Evolutionary conservation across 2,797 vertebrate genomes (phyloP).

Genomic region (Hoplostethus mediterraneus): DNA sequence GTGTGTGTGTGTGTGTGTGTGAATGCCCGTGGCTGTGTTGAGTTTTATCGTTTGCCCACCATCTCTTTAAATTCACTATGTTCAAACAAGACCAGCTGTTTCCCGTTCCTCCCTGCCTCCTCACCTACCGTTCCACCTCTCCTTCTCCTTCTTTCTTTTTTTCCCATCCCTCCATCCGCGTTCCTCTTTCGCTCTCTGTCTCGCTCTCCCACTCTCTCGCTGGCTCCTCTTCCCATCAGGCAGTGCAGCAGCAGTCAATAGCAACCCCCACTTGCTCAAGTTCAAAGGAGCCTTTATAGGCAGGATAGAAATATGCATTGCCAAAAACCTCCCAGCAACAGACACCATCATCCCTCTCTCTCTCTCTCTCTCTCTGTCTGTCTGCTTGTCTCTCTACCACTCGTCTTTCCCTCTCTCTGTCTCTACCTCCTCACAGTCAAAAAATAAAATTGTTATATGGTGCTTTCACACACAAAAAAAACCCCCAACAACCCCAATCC

Average conservation of each 20-base stretch:
- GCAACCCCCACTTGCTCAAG: slow-evolving; percentile 48
- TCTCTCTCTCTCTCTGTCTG: slow-evolving; percentile 37
- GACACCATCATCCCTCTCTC: slow-evolving; percentile 56
- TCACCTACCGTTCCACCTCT: slow-evolving; percentile 57
- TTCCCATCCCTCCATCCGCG: slow-evolving; percentile 53
- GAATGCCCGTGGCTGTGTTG: slow-evolving; percentile 48
- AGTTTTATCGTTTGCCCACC: slow-evolving; percentile 63
- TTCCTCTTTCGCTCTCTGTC: slow-evolving; percentile 7
- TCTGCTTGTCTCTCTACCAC: neutral
- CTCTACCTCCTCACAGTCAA: neutral
- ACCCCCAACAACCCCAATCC: neutral
- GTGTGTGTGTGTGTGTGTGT: slow-evolving; percentile 30
- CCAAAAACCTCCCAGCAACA: slow-evolving; percentile 75
- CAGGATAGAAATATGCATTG: slow-evolving; percentile 77
- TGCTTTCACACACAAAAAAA: neutral
- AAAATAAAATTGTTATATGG: slow-evolving; percentile 2
- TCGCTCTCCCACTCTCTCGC: slow-evolving; percentile 34
- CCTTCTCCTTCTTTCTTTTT: slow-evolving; percentile 19
- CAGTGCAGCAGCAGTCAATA: slow-evolving; percentile 74
- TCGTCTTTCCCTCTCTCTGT: neutral
- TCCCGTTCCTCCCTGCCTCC: slow-evolving; percentile 39
- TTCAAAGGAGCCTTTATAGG: slow-evolving; percentile 77
- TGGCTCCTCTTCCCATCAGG: slow-evolving; percentile 62
- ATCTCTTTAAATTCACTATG: slow-evolving; percentile 68
- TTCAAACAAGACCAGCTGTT: slow-evolving; percentile 73